Conservation (phyloP, 2,113 vertebrate species). For the Rhagologus leucostigma region DNA sequence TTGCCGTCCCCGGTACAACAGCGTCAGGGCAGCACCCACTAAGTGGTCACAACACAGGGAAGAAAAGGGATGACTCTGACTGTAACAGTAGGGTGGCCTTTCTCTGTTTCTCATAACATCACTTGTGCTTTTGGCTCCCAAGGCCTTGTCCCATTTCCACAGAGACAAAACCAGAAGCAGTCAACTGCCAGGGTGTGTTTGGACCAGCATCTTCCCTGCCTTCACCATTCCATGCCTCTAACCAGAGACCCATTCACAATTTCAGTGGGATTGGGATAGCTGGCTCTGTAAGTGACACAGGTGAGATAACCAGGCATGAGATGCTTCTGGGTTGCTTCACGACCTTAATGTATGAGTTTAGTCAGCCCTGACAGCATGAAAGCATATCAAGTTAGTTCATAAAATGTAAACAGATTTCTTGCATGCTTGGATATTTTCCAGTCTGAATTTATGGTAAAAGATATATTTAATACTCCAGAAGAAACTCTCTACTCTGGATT, state of each 20-base stretch:
- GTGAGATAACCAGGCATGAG: neutral
- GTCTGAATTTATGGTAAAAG: neutral
- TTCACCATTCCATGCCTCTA: neutral
- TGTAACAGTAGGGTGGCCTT: neutral
- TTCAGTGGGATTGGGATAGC: neutral
- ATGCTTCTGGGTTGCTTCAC: neutral
- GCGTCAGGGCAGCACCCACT: neutral
- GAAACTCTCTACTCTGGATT: neutral
- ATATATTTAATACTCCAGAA: neutral
- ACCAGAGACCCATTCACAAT: neutral
- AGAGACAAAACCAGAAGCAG: neutral
- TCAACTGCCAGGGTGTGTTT: neutral
- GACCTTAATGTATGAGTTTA: neutral
- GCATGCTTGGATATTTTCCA: neutral
- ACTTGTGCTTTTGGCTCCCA: neutral
- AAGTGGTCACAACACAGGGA: neutral
- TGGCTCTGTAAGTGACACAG: neutral
- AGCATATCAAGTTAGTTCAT: neutral
- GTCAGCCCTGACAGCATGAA: neutral
- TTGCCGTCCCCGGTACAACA: no score
- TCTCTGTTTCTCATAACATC: neutral
- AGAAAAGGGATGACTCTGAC: neutral
- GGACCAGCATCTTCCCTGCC: neutral
- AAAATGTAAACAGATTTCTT: neutral
- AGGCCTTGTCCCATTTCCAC: neutral